A percentile compares a stretch with the other conserved stretches of the same genome.
These are phyloP conservation scores for Oriolus oriolus DNA, from an alignment of 2,113 vertebrate genomes.

Conservation along the genomic window DNA sequence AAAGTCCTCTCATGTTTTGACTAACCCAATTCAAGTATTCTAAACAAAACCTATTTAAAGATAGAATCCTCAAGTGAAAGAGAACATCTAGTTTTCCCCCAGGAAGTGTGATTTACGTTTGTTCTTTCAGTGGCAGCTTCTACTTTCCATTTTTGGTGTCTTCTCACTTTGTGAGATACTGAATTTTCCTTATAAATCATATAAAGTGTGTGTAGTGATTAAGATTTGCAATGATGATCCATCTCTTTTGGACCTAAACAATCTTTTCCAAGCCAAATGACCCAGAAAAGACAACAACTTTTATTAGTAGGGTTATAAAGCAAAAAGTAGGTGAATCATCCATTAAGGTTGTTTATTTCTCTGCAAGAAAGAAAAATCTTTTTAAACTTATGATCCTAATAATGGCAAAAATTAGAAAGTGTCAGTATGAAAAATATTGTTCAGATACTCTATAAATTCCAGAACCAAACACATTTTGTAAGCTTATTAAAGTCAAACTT, in stretches of 20 bases:
- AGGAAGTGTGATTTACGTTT: neutral
- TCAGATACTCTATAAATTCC: neutral
- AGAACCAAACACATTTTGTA: neutral
- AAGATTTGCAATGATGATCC: neutral
- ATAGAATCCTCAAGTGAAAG: neutral
- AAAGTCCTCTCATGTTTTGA: neutral
- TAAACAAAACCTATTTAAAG: neutral
- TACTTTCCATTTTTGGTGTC: neutral
- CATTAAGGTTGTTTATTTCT: neutral
- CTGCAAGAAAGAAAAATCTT: neutral
- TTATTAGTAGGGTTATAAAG: neutral
- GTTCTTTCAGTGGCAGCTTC: neutral
- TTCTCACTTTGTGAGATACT: neutral
- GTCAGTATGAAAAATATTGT: neutral
- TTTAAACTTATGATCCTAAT: neutral
- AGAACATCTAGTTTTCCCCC: neutral
- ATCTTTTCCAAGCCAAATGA: neutral
- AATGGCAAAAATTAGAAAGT: neutral
- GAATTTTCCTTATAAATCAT: neutral
- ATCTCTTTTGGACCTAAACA: neutral
- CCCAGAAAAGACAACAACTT: neutral
- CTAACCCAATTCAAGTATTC: neutral
- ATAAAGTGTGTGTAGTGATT: neutral
- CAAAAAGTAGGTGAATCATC: neutral
- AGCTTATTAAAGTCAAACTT: neutral